Percentiles rank a stretch among this genome's conserved stretches.
phyloP scores from a whole-genome alignment of 2,797 vertebrate species.

The Alectoris magna region DNA sequence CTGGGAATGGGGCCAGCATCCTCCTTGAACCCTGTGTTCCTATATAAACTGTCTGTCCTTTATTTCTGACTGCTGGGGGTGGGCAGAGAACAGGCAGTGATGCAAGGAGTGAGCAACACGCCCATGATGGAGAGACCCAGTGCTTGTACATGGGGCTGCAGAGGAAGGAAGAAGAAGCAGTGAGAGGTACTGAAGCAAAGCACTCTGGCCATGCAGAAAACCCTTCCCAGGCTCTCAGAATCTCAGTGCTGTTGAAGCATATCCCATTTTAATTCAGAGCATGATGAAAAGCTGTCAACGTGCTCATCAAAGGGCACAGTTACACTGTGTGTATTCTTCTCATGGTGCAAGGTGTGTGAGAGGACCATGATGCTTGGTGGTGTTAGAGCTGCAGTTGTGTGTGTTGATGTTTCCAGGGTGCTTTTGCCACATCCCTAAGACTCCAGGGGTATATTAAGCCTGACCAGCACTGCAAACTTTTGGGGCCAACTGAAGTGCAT shows the following conservation, averaged over 20 bases:
- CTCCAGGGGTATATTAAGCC: neutral
- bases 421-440: neutral
- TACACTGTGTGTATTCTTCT: neutral
- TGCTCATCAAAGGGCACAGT: neutral
- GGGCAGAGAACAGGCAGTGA: neutral
- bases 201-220: neutral
- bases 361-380: neutral
- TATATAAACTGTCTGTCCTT: neutral
- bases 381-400: neutral
- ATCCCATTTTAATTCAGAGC: neutral
- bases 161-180: neutral
- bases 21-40: neutral
- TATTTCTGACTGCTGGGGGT: neutral
- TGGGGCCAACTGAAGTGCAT: neutral
- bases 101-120: neutral
- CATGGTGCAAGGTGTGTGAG: neutral
- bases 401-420: neutral
- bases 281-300: neutral
- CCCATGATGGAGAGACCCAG: accelerated
- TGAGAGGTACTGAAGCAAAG: neutral
- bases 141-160: neutral
- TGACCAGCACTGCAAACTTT: neutral
- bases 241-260: neutral
- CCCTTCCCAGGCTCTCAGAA: neutral
- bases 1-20: neutral